A percentile compares a stretch with the other conserved stretches of the same genome.
These are phyloP conservation scores for Spondyliosoma cantharus DNA, from an alignment of 2,797 vertebrate species.

Conservation along the genomic window DNA sequence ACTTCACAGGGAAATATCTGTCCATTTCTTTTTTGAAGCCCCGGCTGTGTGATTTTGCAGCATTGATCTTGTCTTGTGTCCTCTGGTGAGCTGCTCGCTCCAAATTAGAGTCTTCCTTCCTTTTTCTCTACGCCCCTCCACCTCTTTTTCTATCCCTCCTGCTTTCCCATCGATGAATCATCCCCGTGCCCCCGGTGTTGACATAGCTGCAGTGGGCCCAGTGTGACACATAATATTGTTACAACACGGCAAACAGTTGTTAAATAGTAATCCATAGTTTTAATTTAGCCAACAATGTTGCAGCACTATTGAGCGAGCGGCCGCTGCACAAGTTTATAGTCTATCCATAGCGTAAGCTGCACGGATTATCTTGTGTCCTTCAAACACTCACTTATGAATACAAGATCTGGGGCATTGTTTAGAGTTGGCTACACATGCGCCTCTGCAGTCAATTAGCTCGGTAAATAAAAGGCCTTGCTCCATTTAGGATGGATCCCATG, in stretches of 20 bases:
- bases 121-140: constrained; percentile 35
- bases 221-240: constrained; percentile 49
- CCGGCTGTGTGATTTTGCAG: constrained; percentile 69
- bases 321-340: constrained; percentile 48
- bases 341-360: constrained; percentile 65
- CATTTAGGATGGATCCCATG: constrained; percentile 81
- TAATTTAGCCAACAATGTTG: constrained; percentile 51
- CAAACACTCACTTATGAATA: constrained; percentile 77
- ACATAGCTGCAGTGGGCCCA: constrained; percentile 39
- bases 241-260: constrained; percentile 55
- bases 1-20: constrained; percentile 78
- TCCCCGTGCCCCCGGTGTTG: constrained; percentile 45
- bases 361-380: constrained; percentile 81
- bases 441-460: constrained; percentile 79
- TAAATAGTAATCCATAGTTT: constrained; percentile 67
- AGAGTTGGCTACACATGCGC: constrained; percentile 68
- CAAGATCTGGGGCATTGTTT: constrained; percentile 80
- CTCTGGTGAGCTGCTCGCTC: constrained; percentile 66
- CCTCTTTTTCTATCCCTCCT: constrained; percentile 26
- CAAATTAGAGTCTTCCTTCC: constrained; percentile 71
- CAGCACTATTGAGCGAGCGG: constrained; percentile 2
- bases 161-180: constrained; percentile 49
- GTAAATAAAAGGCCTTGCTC: constrained; percentile 82
- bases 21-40: constrained; percentile 68
- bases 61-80: constrained; percentile 77